phyloP scores from a whole-genome alignment of 2,113 vertebrate genomes.

The Spea multiplicata region DNA sequence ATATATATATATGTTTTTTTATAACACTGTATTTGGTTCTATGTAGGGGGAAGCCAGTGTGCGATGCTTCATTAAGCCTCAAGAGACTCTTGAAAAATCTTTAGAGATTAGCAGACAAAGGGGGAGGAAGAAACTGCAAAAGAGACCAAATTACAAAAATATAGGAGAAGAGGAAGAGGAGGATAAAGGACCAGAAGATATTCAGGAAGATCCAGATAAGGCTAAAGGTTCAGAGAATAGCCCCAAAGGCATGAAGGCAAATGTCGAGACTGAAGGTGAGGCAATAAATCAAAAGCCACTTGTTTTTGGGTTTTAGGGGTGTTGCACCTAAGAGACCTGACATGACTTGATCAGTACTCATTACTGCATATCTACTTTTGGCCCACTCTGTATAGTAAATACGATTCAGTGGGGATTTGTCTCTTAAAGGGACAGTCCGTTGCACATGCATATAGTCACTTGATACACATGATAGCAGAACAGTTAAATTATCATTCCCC shows the following conservation, averaged over 20 bases:
- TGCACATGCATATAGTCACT: too few species aligned
- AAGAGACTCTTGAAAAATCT: constrained; percentile 89
- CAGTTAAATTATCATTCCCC: too few species aligned
- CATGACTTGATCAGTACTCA: too few species aligned
- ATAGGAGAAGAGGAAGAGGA: constrained; percentile 96
- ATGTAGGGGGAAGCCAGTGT: constrained; percentile 68
- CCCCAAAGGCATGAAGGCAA: constrained; percentile 81
- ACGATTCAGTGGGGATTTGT: too few species aligned
- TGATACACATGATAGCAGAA: too few species aligned
- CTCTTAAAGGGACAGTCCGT: too few species aligned
- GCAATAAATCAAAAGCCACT: constrained; percentile 26
- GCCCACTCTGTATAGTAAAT: too few species aligned
- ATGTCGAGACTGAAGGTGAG: constrained; percentile 91
- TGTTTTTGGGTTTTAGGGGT: too few species aligned
- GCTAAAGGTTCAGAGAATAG: constrained; percentile 81
- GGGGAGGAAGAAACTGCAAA: constrained; percentile 84
- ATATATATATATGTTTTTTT: too few species aligned
- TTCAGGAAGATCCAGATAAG: constrained; percentile 71
- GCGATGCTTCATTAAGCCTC: constrained; percentile 88
- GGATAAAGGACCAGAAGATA: constrained; percentile 76
- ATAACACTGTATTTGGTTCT: not conserved
- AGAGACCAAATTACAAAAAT: constrained; percentile 98
- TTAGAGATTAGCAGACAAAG: constrained; percentile 91
- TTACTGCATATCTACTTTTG: too few species aligned
- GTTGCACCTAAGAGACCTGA: too few species aligned